Evolutionary conservation across 2,113 vertebrate species (phyloP), one percentile per base, ranked within the genome.

Genomic region (Indri indri): DNA sequence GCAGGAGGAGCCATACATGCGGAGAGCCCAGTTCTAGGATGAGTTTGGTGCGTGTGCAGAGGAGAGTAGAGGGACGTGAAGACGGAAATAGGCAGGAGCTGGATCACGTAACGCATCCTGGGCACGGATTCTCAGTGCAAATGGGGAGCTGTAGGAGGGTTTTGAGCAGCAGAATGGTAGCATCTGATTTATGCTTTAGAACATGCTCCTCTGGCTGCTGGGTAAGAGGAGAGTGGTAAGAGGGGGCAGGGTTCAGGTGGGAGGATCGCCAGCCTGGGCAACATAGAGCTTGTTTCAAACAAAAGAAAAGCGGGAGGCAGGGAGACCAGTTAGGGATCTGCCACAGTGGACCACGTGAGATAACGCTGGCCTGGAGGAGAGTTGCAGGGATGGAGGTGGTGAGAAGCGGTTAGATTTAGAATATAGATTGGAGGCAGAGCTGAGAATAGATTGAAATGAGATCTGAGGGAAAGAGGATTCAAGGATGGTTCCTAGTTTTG

Each of bases 31-130:
- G 45, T 71, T 70, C 85, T 74, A 45, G 52, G 57, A 6, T 2
- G 59, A 61, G 47, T 13, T 30, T 8, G 18, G 37, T 27, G 34
- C 59, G 50, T 80, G 66, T 80, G 47, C 16, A 8, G 22, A 40
- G 34, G 45, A 27, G 40, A 59, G 6, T 66, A 32, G 80, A 63
- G 45, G 50, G 66, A 34, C 3, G 1, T 14, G 37, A 45, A 90
- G 57, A 57, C 4, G 2, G 3, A 84, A 71, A 76, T 17, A 40
- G 74, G 82, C 30, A 30, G 32, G 61, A 22, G 17, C 54, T 61
- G 9, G 42, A 10, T 80, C 4, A 0, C 2, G 42, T 50, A 30
- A 23, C 1, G 16, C 13, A 0, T 30, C 45, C 3, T 5, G 6
- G 34, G 9, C 6, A 0, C 12, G 23, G 74, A 61, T 81, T 45